Evolutionary conservation across 1,140 invertebrate species (phyloP).

Genomic region (Trichonephila inaurata): DNA sequence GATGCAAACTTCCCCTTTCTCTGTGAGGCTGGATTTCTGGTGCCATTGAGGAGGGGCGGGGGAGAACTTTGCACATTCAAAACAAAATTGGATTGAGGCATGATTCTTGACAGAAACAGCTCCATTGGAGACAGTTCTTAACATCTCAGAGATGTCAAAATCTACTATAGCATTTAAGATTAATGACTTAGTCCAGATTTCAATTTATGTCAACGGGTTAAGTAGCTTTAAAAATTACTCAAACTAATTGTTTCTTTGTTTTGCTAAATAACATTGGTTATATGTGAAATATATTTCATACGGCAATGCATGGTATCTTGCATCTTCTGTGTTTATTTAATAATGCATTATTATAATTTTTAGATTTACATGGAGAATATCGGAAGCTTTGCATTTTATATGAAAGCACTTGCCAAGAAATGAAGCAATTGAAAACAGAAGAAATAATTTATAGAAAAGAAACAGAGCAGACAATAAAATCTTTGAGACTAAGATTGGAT

Average conservation of each 20-base stretch:
- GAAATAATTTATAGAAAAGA: conserved; percentile 26
- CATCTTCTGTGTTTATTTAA: background rate
- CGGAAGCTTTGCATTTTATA: background rate
- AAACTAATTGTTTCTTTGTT: background rate
- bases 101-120: too few relatives aligned
- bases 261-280: background rate
- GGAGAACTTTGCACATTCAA: too few relatives aligned
- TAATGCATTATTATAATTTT: background rate
- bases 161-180: too few relatives aligned
- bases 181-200: too few relatives aligned
- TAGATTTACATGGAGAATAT: conserved; percentile 3
- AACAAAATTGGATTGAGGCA: too few relatives aligned
- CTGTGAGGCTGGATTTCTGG: too few relatives aligned
- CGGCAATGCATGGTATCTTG: background rate
- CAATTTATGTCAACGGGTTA: background rate
- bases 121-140: too few relatives aligned
- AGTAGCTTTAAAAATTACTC: background rate
- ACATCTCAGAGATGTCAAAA: too few relatives aligned
- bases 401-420: conserved; percentile 1
- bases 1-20: too few relatives aligned
- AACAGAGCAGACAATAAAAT: background rate
- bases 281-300: background rate
- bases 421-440: background rate
- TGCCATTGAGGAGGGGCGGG: too few relatives aligned
- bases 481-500: background rate